A percentile compares a stretch with the other conserved stretches of the same genome.
phyloP scores from a whole-genome alignment of 1,140 invertebrate genomes.

The Batillaria attramentaria region DNA sequence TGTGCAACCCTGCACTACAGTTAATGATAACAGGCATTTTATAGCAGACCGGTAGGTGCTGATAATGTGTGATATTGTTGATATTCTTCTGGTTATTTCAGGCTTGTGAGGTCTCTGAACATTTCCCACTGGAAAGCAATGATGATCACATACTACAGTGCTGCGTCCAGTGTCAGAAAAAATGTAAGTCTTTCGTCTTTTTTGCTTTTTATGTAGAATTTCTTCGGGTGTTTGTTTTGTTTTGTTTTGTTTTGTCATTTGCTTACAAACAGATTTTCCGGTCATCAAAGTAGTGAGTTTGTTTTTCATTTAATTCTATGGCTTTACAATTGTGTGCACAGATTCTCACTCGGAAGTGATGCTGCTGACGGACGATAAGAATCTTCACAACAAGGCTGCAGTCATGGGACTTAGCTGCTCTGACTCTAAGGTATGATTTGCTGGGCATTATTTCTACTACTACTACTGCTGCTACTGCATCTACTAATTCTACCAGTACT shows the following conservation, averaged over 20 bases:
- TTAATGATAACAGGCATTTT: no score
- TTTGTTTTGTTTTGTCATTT: no score
- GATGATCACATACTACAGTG: conserved; percentile 59
- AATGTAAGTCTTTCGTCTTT: conserved; percentile 45
- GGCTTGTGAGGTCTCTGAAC: not conserved
- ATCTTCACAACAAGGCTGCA: conserved; percentile 54
- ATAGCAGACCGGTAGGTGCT: no score
- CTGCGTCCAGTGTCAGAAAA: conserved; percentile 49
- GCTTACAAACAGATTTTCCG: no score
- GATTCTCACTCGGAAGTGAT: conserved; percentile 46
- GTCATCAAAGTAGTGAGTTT: no score
- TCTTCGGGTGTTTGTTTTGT: not conserved
- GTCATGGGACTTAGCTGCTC: conserved; percentile 48
- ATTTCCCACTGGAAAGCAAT: conserved; percentile 44
- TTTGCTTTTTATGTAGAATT: not conserved
- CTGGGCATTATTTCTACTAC: no score
- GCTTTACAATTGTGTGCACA: conserved; percentile 33
- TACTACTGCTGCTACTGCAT: no score
- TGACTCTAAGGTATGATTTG: conserved; percentile 39
- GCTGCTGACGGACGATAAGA: conserved; percentile 53
- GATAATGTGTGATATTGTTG: no score
- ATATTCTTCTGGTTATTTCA: conserved; percentile 7
- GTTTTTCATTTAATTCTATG: no score
- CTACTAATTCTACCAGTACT: no score
- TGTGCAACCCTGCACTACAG: no score